Evolutionary conservation across 1,140 invertebrate species (phyloP), one percentile per base, ranked within the genome.

Genomic region (Drosophila busckii): DNA sequence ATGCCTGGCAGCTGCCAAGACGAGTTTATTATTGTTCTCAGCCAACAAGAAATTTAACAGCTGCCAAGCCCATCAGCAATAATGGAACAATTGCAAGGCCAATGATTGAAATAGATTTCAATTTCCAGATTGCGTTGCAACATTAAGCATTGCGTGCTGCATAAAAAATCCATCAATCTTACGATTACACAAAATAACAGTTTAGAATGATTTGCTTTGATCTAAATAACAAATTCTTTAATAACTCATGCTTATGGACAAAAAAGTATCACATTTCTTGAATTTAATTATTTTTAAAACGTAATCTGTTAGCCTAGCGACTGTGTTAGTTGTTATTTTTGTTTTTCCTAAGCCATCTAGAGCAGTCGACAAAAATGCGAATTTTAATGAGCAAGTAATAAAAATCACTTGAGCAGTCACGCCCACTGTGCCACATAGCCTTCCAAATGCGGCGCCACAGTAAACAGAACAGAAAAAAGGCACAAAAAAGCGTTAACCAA

Each of bases 41-140:
- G 20, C 26, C 75, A 80, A 73, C 73, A 80, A 78, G 68, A 68
- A 73, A 68, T 78, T 80, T 73, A 64, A 55, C 58, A 73, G 58
- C 58, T 56, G 68, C 58, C 71, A 34, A 61, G 50, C 61, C 71
- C 67, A 65, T 70, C 66, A 70, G 13, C 2, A 23, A 22, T 10
- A 9, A 16, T 19, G 40, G 10, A 12, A 28, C 29, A 10, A 23
- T 17, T 29, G 25, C 40, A 5, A 22, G 1, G 28, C 15, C 10
- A 34, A 20, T 23, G 32, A 40, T n/a, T n/a, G n/a, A n/a, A n/a
- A n/a, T n/a, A n/a, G n/a, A n/a, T n/a, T n/a, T n/a, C n/a, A n/a
- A n/a, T n/a, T n/a, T n/a, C n/a, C n/a, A n/a, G n/a, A n/a, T n/a
- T n/a, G n/a, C n/a, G n/a, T n/a, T n/a, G n/a, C n/a, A n/a, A n/a